Evolutionary conservation across 2,113 vertebrate genomes (phyloP), one percentile per base, ranked within the genome.

Genomic region (Podarcis cretensis): DNA sequence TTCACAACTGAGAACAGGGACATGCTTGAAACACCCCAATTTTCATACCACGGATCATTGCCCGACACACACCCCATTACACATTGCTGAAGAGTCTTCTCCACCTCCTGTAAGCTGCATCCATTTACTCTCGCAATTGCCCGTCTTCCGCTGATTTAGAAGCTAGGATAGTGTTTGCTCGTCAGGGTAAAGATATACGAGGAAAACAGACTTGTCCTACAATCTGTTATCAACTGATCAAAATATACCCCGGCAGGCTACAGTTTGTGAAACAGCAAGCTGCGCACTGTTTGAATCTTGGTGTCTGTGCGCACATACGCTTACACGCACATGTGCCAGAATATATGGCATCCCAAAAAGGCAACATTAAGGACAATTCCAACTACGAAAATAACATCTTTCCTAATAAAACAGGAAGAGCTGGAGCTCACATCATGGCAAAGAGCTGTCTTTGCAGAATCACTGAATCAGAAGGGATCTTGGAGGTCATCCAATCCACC

Each of bases 151-250:
- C 35, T 30, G 65, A 69, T 69, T 40, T 23, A 30, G 8, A 69
- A 83, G 37, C 30, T 65, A 43, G 65, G 65, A 25, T 8, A 69
- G 35, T n/a, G 25, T 48, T 83, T 68, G 25, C 43, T 43, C 66
- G 43, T 69, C 37, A 69, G 65, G 65, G 68, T 69, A 43, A 32
- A 43, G 81, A 83, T 83, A 69, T 9, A 30, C 37, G 68, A 23
- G 81, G 9, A 37, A 43, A 83, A 68, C 65, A 83, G 37, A 43
- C 54, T 18, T 83, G 81, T 20, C 65, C 54, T 69, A 18, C 35
- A 30, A 69, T 69, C 35, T 83, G 81, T 83, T 83, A 68, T 69
- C 37, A 83, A 30, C 81, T 43, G 81, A 83, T 83, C 65, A 83
- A 43, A 43, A 48, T 69, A 43, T 3, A 43, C 4, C 25, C 43